A percentile compares a stretch with the other conserved stretches of the same genome.
These are phyloP conservation scores for Conistra vaccinii DNA, from an alignment of 2,888 invertebrate species.

Conservation along the genomic window DNA sequence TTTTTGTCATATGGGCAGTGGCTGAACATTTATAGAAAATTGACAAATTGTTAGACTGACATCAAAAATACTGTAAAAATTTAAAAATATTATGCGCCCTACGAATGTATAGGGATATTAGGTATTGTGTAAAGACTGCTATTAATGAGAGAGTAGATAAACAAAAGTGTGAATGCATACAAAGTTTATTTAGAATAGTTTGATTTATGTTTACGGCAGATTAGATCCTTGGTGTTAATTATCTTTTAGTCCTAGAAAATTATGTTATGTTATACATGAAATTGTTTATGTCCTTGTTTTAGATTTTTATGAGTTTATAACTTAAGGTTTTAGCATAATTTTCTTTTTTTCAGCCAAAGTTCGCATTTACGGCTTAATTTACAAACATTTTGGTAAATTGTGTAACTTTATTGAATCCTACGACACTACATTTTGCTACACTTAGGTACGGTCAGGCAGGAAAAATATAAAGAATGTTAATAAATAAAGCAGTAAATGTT, in stretches of 20 bases:
- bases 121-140: constrained; percentile 64
- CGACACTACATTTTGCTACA: constrained; percentile 14
- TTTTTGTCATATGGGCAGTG: constrained; percentile 30
- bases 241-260: constrained; percentile 76
- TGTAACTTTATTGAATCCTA: constrained; percentile 25
- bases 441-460: constrained; percentile 1
- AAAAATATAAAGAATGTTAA: constrained; percentile 42
- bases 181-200: constrained; percentile 33
- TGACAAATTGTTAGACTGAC: constrained; percentile 66
- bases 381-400: constrained; percentile 41
- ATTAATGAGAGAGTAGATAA: constrained; percentile 43
- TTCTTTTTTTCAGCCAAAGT: constrained; percentile 80
- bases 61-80: constrained; percentile 60
- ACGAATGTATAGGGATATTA: constrained; percentile 34
- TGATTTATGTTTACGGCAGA: constrained; percentile 53
- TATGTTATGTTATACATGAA: constrained; percentile 83
- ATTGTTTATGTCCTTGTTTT: constrained; percentile 88
- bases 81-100: constrained; percentile 32
- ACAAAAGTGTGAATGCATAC: constrained; percentile 37
- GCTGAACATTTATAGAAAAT: constrained; percentile 37
- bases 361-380: constrained; percentile 66
- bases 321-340: constrained; percentile 72
- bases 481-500: constrained; percentile 55
- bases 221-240: constrained; percentile 67
- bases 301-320: constrained; percentile 84